A percentile compares a stretch with the other conserved stretches of the same genome.
Evolutionary conservation across 1,140 invertebrate species (phyloP).

Genomic region (Dufourea novaeangliae): DNA sequence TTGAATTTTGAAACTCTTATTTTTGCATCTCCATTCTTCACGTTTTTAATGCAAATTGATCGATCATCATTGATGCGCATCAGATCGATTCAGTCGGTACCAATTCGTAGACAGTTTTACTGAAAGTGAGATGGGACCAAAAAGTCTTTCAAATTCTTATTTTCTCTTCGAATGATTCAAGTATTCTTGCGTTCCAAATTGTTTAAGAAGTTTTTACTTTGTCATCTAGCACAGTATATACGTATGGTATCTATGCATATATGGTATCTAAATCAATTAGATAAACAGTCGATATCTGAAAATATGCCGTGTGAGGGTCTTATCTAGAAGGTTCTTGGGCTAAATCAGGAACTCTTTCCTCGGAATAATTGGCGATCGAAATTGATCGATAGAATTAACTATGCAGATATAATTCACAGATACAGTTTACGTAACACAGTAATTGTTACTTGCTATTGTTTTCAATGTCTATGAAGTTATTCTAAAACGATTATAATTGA

Average conservation of each 20-base stretch:
- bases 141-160: too few species aligned
- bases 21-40: too few species aligned
- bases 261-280: background rate
- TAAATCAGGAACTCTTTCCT: background rate
- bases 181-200: too few species aligned
- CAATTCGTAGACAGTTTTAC: too few species aligned
- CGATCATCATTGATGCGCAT: too few species aligned
- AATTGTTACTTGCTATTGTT: background rate
- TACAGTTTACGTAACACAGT: background rate
- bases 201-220: too few species aligned
- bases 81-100: too few species aligned
- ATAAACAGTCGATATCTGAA: background rate
- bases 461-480: background rate
- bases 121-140: too few species aligned
- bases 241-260: background rate
- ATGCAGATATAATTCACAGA: too few species aligned
- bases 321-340: background rate
- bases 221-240: background rate
- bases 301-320: background rate
- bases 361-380: background rate
- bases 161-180: too few species aligned
- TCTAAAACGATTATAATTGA: background rate
- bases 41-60: too few species aligned
- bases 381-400: background rate
- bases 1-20: too few species aligned